phyloP scores from a whole-genome alignment of 1,140 invertebrate species.

The Chelonus insularis region DNA sequence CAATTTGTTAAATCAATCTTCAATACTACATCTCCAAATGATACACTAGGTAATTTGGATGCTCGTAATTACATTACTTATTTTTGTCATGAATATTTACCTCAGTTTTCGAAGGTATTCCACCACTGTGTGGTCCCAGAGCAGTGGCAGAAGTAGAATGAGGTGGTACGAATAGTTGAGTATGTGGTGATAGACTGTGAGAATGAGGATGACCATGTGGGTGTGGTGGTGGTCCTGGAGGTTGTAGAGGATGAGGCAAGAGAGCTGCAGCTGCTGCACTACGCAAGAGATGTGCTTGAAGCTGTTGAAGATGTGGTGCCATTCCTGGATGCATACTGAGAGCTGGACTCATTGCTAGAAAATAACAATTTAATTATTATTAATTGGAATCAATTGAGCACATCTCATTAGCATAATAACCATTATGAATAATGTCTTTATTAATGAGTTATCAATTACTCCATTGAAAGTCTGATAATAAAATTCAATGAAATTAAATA shows the following conservation, averaged over 20 bases:
- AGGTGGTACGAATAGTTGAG: conserved; percentile 53
- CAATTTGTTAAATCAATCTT: too few relatives aligned
- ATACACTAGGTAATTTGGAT: too few relatives aligned
- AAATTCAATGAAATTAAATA: too few relatives aligned
- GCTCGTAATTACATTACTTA: too few relatives aligned
- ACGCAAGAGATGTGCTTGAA: conserved; percentile 75
- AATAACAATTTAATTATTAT: not conserved
- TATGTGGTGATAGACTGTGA: conserved; percentile 45
- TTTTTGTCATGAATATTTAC: conserved; percentile 34
- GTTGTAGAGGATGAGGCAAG: conserved; percentile 60
- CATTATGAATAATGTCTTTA: not conserved
- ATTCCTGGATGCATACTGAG: conserved; percentile 69
- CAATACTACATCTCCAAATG: too few relatives aligned
- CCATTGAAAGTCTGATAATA: too few relatives aligned
- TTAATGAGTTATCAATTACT: not conserved
- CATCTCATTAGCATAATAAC: too few relatives aligned
- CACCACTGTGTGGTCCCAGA: conserved; percentile 50
- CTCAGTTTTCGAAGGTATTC: conserved; percentile 53
- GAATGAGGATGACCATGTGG: conserved; percentile 57
- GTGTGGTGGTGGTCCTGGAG: conserved; percentile 58
- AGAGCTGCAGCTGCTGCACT: conserved; percentile 64
- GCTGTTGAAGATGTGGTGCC: conserved; percentile 72
- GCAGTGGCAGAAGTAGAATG: conserved; percentile 50
- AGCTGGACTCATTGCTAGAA: conserved; percentile 66
- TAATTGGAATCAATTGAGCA: not conserved